Evolutionary conservation across 2,888 invertebrate species (phyloP).

Genomic region (Oxycera nigricornis): DNA sequence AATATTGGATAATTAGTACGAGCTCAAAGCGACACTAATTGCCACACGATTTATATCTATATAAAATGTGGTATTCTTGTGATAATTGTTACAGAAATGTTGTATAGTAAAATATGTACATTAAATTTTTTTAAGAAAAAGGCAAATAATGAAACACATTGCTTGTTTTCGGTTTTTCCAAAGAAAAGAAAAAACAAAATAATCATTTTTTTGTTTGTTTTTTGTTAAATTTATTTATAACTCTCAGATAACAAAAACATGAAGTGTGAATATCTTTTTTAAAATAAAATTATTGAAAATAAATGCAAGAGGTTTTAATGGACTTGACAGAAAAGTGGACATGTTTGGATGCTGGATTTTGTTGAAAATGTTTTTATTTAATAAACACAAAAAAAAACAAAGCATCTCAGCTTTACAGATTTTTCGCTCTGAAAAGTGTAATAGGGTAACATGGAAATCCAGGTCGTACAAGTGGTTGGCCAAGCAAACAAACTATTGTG

Average conservation of each 20-base stretch:
- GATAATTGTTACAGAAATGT: slow-evolving; percentile 5
- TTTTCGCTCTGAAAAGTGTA: too few species aligned
- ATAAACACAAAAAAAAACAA: too few species aligned
- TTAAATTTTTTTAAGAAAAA: slow-evolving; percentile 18
- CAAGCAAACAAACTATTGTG: too few species aligned
- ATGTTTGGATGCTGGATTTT: too few species aligned
- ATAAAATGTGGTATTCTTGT: slow-evolving; percentile 14
- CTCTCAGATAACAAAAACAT: background rate
- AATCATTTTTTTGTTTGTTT: too few species aligned
- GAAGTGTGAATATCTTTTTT: slow-evolving; percentile 18
- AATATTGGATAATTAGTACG: slow-evolving; percentile 10
- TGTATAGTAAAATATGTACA: slow-evolving; percentile 4
- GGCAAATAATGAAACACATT: background rate
- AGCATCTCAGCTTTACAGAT: too few species aligned
- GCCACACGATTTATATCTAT: background rate
- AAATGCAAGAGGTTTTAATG: too few species aligned
- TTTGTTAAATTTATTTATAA: slow-evolving; percentile 31
- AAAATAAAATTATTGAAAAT: slow-evolving; percentile 23
- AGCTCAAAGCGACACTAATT: background rate
- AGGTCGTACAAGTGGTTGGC: too few species aligned
- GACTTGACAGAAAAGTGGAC: too few species aligned
- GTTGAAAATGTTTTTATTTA: too few species aligned
- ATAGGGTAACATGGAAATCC: too few species aligned
- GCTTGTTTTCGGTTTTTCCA: slow-evolving; percentile 12
- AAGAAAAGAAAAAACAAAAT: slow-evolving; percentile 6